Conservation (phyloP, 2,113 vertebrate genomes). For the Dipodomys ordii region DNA sequence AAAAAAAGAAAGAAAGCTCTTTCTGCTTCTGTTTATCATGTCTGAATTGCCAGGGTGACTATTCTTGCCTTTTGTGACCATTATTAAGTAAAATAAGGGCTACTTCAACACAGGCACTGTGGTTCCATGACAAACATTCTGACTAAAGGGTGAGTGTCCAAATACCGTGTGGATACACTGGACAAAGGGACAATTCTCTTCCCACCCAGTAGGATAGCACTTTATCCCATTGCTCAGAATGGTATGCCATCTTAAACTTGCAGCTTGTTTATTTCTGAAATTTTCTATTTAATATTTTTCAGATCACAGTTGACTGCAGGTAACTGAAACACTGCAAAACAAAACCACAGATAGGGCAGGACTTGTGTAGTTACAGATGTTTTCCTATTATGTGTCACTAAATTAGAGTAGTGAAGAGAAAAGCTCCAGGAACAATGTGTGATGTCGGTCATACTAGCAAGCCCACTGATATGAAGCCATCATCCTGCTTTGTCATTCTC, state of each 20-base stretch:
- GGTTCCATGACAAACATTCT: not conserved
- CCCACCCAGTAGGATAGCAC: too few species aligned
- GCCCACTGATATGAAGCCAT: not conserved
- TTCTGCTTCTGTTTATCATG: not conserved
- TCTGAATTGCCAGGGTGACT: not conserved
- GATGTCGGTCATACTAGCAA: not conserved
- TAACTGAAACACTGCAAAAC: not conserved
- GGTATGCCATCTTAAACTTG: not conserved
- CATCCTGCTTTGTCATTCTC: not conserved
- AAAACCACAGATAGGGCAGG: not conserved
- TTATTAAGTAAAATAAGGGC: not conserved
- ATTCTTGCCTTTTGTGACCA: not conserved
- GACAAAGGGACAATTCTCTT: not conserved
- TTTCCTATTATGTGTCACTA: not conserved
- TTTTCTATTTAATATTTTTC: not conserved
- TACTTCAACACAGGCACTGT: not conserved
- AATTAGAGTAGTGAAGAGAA: not conserved
- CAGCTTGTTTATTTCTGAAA: not conserved
- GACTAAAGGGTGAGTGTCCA: not conserved
- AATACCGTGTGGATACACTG: not conserved
- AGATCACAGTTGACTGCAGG: not conserved
- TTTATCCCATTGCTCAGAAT: not conserved
- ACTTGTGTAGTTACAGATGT: too few species aligned
- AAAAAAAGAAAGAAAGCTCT: not conserved
- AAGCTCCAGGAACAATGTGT: rapidly evolving